Conservation (phyloP, 2,113 vertebrate genomes). For the Peromyscus polionotus region DNA sequence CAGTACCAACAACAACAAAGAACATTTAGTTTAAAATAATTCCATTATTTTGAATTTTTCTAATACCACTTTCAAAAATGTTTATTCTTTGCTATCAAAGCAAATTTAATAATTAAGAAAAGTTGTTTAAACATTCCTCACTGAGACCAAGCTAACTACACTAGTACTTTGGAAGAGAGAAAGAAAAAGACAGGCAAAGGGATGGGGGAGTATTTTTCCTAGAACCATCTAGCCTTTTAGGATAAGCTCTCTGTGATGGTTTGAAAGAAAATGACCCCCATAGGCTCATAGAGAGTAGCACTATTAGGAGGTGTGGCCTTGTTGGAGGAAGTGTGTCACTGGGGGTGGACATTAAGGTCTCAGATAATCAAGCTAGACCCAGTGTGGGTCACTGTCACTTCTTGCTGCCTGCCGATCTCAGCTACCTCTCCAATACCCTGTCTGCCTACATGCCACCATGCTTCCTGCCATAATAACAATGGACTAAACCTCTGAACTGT, state of each 20-base stretch:
- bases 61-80: neutral
- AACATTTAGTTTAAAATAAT: neutral
- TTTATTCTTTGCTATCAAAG: neutral
- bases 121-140: neutral
- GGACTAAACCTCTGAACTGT: neutral
- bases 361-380: neutral
- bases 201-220: neutral
- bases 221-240: neutral
- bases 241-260: neutral
- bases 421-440: neutral
- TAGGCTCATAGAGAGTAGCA: neutral
- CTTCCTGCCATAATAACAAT: neutral
- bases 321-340: neutral
- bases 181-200: neutral
- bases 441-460: neutral
- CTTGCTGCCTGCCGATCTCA: neutral
- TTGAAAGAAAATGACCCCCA: neutral
- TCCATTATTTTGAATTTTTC: neutral
- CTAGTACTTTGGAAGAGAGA: neutral
- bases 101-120: neutral
- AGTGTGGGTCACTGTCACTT: neutral
- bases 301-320: neutral
- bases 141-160: neutral
- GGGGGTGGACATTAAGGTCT: neutral
- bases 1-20: neutral